Evolutionary conservation across 2,888 invertebrate species (phyloP), one percentile per base, ranked within the genome.

Genomic region (Spisula subtruncata): DNA sequence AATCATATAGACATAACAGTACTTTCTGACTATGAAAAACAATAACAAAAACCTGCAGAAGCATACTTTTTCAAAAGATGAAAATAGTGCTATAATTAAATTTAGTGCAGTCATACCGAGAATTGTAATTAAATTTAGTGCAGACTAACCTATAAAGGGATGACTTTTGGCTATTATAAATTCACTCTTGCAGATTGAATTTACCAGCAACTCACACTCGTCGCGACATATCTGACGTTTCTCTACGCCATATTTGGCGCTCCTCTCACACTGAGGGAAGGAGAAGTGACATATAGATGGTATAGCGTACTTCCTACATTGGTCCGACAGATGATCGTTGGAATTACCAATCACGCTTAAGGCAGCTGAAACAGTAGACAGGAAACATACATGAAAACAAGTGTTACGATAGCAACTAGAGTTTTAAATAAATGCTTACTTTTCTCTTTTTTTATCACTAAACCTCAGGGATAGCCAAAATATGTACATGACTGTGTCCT

Each of bases 131-230:
- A 66, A 66, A 66, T 66, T 25, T 25, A 25, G 25, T 25, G 32
- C 75, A 75, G 48, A 81, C n/a, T 84, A 86, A 96, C 96, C 96
- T 79, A 96, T 94, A 0, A 95, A 92, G 0, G 98, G 98, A 97
- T 99, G 99, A 93, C 98, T 97, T 96, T 99, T 99, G 1, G 99
- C 99, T 94, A 99, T 98, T 0, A 98, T 98, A 97, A 99, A 99
- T 96, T 99, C 99, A 94, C 98, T 98, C 94, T 98, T 98, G 96
- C 99, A 99, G 60, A 99, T 97, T 95, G 99, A 98, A 96, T 98
- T 98, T 96, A 99, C 99, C 90, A 99, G 97, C 92, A 98, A 97
- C 96, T 99, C 98, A 97, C 99, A 99, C 96, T 99, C 99, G 95
- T 98, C 98, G 91, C 98, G 98, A 96, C 99, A 99, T 82, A 99